These are phyloP conservation scores for Acromyrmex charruanus DNA, from an alignment of 1,140 invertebrate species.

Conservation along the genomic window DNA sequence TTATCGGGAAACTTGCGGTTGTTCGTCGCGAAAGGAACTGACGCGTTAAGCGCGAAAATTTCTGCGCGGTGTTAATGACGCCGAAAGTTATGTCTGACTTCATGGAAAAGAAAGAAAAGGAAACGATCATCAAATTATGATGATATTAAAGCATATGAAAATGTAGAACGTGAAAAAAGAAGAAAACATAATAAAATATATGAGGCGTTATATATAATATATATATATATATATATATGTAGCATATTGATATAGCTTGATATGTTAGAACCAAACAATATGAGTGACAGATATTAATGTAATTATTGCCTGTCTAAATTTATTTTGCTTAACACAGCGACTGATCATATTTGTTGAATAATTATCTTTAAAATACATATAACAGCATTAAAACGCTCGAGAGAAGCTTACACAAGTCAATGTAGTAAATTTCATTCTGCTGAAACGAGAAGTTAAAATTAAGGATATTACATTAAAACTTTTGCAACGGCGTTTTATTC, in stretches of 20 bases:
- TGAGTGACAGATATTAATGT: not conserved
- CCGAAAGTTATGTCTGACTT: conserved; percentile 48
- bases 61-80: conserved; percentile 38
- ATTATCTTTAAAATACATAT: not conserved
- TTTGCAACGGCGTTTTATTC: conserved; percentile 15
- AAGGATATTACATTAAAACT: conserved; percentile 43
- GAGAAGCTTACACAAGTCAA: not conserved
- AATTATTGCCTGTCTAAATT: not conserved
- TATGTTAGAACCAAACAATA: not conserved
- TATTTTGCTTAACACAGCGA: not conserved
- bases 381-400: not conserved
- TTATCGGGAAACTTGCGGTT: conserved; percentile 59
- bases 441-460: conserved; percentile 27
- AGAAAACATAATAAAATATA: not conserved
- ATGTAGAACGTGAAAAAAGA: not conserved
- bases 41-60: conserved; percentile 51
- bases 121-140: not conserved
- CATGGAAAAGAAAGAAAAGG: conserved; percentile 9
- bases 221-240: not conserved
- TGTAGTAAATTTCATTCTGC: not conserved
- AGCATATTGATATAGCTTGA: not conserved
- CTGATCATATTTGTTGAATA: not conserved
- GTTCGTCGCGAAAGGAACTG: conserved; percentile 38
- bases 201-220: too few species aligned
- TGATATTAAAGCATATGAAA: not conserved